Evolutionary conservation across 2,797 vertebrate genomes (phyloP), one percentile per base, ranked within the genome.

Genomic region (Rhyacichthys aspro): DNA sequence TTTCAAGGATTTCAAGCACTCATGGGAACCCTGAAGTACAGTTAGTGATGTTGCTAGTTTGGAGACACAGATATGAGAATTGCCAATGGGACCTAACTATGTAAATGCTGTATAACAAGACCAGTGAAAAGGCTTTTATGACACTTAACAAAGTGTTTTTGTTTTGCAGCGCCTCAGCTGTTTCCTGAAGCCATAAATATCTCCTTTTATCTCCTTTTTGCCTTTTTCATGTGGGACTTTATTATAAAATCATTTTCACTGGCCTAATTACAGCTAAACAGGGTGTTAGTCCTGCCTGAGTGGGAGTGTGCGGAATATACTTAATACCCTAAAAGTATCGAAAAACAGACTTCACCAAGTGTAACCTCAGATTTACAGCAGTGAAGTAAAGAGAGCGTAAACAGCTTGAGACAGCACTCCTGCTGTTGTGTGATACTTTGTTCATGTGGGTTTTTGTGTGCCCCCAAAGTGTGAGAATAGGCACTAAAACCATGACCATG

Each of bases 51-150:
- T 16, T 52, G 49, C 33, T 33, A 52, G 48, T n/a, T 50, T 52
- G 11, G 34, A 37, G 11, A 52, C 11, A 16, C 34, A 37, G 48
- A 12, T 37, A 33, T 52, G 16, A 17, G 15, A 17, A 52, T 12
- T 5, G 48, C 49, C 34, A 34, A 37, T 2, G 34, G 49, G 49
- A 52, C 34, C 18, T 8, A 16, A 49, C n/a, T 18, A 38, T 52
- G 49, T 52, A 52, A 37, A 52, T 52, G 33, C 6, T 52, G 49
- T 34, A 34, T 49, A 49, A 36, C 34, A 36, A 49, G 32, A 14
- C 15, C 16, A 11, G 16, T 37, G 34, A 52, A 37, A n/a, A 17
- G 17, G 34, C 33, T 36, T 15, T 50, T 50, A 52, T n/a, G 7
- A 8, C 39, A 41, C 49, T 16, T 52, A 52, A 52, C 18, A 16